phyloP scores from a whole-genome alignment of 2,113 vertebrate species.

The Trochalopteron elliotii region DNA sequence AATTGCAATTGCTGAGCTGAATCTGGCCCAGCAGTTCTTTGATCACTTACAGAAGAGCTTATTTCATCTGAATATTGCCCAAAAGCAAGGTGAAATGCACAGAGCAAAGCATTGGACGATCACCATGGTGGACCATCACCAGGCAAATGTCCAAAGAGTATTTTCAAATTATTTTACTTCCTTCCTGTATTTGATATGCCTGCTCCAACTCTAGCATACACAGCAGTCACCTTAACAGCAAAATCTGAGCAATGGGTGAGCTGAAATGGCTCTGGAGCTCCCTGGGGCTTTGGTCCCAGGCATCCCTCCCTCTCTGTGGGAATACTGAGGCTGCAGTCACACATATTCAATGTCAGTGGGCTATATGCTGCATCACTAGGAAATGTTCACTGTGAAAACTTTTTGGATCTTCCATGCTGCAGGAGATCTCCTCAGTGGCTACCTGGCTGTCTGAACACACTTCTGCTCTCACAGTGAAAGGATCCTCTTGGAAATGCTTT shows the following conservation, averaged over 20 bases:
- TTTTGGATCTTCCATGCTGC: not conserved
- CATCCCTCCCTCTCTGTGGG: not conserved
- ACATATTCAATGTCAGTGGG: not conserved
- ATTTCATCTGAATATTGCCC: not conserved
- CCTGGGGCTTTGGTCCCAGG: not conserved
- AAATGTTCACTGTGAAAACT: not conserved
- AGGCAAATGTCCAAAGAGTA: not conserved
- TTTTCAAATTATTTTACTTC: not conserved
- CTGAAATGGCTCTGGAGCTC: not conserved
- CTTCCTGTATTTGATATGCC: not conserved
- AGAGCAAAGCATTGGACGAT: not conserved
- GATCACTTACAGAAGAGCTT: too few relatives aligned
- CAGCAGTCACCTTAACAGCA: not conserved
- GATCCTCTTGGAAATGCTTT: not conserved
- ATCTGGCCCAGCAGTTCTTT: not conserved
- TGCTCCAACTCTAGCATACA: not conserved
- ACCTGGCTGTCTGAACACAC: fast-evolving
- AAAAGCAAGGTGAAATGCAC: not conserved
- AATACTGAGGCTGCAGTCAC: not conserved
- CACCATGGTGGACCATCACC: not conserved
- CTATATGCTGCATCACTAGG: not conserved
- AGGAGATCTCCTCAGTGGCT: not conserved
- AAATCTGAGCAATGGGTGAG: not conserved
- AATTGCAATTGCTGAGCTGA: not conserved
- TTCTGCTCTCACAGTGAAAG: not conserved